Conservation (phyloP, 2,888 invertebrate genomes). For the Seira musarum region DNA sequence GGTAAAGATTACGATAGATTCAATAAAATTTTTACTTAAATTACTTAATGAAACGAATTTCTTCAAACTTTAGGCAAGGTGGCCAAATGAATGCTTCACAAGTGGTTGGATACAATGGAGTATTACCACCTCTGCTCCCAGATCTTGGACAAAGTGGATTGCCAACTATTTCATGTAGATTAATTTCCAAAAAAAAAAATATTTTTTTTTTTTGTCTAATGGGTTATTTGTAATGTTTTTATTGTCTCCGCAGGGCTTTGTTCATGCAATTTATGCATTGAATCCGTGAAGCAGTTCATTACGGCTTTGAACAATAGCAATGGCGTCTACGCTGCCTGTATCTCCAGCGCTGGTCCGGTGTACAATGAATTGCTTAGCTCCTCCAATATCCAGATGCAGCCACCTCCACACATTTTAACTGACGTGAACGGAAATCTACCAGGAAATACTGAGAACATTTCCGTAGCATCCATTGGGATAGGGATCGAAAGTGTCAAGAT, state of each 20-base stretch:
- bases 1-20: too few species aligned
- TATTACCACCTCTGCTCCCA: not conserved
- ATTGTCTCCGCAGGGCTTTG: constrained; percentile 24
- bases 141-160: not conserved
- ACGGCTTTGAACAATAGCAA: constrained; percentile 23
- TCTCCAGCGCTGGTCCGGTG: constrained; percentile 21
- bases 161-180: constrained; percentile 42
- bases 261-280: constrained; percentile 17
- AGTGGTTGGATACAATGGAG: not conserved
- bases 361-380: constrained; percentile 13
- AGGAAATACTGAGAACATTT: not conserved
- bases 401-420: not conserved
- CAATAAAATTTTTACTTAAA: too few species aligned
- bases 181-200: too few species aligned
- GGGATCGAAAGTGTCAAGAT: too few species aligned
- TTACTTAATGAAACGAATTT: too few species aligned
- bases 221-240: not conserved
- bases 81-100: too few species aligned
- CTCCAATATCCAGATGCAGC: not conserved
- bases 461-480: too few species aligned
- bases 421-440: not conserved
- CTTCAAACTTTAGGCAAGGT: too few species aligned
- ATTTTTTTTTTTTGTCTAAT: not conserved
- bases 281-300: constrained; percentile 37
- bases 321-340: constrained; percentile 25